Percentiles rank a stretch among this genome's conserved stretches.
These are phyloP conservation scores for Ferdinandea cuprea DNA, from an alignment of 2,888 invertebrate genomes.

Conservation along the genomic window DNA sequence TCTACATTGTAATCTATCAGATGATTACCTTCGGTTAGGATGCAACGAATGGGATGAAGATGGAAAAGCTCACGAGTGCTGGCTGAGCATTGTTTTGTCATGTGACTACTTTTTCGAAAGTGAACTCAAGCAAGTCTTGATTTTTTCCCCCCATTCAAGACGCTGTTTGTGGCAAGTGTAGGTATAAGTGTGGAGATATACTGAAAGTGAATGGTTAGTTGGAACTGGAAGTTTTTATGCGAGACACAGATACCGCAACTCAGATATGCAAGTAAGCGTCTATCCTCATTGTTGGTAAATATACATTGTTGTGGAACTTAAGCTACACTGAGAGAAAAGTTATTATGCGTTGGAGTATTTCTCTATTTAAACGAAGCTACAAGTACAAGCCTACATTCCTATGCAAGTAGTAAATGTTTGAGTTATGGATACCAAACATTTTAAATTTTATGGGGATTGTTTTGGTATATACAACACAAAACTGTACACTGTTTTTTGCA, in stretches of 20 bases:
- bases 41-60: slow-evolving; percentile 30
- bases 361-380: background rate
- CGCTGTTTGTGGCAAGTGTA: slow-evolving; percentile 11
- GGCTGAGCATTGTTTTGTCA: slow-evolving; percentile 14
- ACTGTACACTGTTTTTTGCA: too few species aligned
- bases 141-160: slow-evolving; percentile 3
- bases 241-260: slow-evolving; percentile 26
- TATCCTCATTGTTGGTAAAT: slow-evolving; percentile 32
- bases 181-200: slow-evolving; percentile 32
- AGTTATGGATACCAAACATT: too few species aligned
- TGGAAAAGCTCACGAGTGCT: slow-evolving; percentile 38
- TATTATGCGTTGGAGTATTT: too few species aligned
- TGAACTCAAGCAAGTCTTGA: slow-evolving; percentile 48
- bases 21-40: slow-evolving; percentile 50
- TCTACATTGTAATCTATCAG: slow-evolving; percentile 57
- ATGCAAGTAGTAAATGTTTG: background rate
- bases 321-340: slow-evolving; percentile 34
- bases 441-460: too few species aligned
- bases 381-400: background rate
- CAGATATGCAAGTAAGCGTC: slow-evolving; percentile 13
- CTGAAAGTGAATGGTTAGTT: slow-evolving; percentile 66
- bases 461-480: too few species aligned
- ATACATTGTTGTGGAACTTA: slow-evolving; percentile 11
- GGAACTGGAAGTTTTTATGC: slow-evolving; percentile 45
- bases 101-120: slow-evolving; percentile 54